These are phyloP conservation scores for Trichoplusia ni DNA, from an alignment of 1,140 invertebrate species.

Conservation along the genomic window DNA sequence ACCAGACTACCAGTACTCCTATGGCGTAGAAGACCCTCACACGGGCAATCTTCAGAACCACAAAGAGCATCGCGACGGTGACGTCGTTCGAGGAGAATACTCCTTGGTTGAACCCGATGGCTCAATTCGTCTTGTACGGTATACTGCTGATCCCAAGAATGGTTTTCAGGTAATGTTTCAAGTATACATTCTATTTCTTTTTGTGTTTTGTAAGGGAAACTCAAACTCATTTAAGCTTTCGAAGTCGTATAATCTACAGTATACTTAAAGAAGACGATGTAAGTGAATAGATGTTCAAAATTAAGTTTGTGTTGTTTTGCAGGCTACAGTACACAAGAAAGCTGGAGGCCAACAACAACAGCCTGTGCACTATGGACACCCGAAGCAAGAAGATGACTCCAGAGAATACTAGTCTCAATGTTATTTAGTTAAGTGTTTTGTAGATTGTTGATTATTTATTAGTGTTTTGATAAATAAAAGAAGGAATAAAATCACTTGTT, in stretches of 20 bases:
- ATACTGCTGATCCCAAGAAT: constrained; percentile 82
- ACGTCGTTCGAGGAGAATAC: constrained; percentile 86
- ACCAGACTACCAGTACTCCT: constrained; percentile 86
- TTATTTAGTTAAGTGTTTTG: constrained; percentile 42
- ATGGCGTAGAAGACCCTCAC: constrained; percentile 86
- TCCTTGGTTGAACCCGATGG: constrained; percentile 82
- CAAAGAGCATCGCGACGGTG: constrained; percentile 86
- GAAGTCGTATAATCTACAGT: no score
- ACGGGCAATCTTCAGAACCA: constrained; percentile 87
- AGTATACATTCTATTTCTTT: no score
- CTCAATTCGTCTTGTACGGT: constrained; percentile 80
- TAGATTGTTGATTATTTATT: constrained; percentile 60
- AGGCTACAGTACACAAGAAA: constrained; percentile 77
- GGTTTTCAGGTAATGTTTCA: constrained; percentile 65
- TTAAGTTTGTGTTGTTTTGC: constrained; percentile 41
- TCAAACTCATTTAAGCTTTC: no score
- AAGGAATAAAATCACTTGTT: constrained; percentile 11
- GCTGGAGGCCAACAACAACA: constrained; percentile 53
- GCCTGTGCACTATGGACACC: constrained; percentile 58
- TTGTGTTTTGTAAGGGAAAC: no score
- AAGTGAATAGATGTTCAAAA: no score
- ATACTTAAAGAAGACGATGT: no score
- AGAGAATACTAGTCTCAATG: constrained; percentile 70
- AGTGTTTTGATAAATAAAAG: constrained; percentile 41
- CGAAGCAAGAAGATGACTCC: constrained; percentile 58